Percentiles rank a stretch among this genome's conserved stretches.
phyloP scores from a whole-genome alignment of 2,113 vertebrate genomes.

The Tretioscincus oriximinensis region DNA sequence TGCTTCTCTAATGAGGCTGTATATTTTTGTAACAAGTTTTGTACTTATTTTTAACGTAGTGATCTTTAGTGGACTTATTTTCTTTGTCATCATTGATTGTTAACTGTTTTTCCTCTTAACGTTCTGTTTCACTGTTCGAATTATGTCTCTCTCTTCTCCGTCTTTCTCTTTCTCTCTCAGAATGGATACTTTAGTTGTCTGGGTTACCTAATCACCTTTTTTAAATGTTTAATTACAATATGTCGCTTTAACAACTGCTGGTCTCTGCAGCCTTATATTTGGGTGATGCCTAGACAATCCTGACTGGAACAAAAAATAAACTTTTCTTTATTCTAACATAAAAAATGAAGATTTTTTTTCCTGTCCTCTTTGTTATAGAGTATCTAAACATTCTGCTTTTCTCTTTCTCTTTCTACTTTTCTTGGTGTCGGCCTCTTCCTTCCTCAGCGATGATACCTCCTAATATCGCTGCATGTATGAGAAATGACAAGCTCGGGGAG shows the following conservation, averaged over 20 bases:
- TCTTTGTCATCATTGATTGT: slow-evolving; percentile 80
- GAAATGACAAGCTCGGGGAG: slow-evolving; percentile 99
- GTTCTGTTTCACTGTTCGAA: slow-evolving; percentile 80
- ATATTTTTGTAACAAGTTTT: slow-evolving; percentile 96
- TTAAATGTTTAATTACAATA: slow-evolving; percentile 70
- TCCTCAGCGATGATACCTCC: slow-evolving; percentile 98
- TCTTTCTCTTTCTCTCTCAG: slow-evolving; percentile 61
- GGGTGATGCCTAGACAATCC: slow-evolving; percentile 92
- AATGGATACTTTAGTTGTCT: slow-evolving; percentile 78
- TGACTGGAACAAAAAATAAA: slow-evolving; percentile 97
- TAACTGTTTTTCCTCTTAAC: slow-evolving; percentile 80
- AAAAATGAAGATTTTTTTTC: slow-evolving; percentile 82
- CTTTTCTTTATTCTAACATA: slow-evolving; percentile 90
- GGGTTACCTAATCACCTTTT: slow-evolving; percentile 75
- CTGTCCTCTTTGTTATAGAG: slow-evolving; percentile 84
- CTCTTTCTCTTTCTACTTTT: slow-evolving; percentile 86
- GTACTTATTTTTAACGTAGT: slow-evolving; percentile 86
- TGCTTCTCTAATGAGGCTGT: slow-evolving; percentile 92
- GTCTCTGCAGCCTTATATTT: slow-evolving; percentile 89
- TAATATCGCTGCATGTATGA: slow-evolving; percentile 97
- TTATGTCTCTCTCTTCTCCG: slow-evolving; percentile 51
- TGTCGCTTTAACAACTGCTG: slow-evolving; percentile 76
- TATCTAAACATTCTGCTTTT: slow-evolving; percentile 90
- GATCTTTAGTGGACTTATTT: slow-evolving; percentile 81
- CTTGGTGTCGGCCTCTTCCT: slow-evolving; percentile 92